Percentiles rank a stretch among this genome's conserved stretches.
Conservation (phyloP, 1,140 invertebrate species). For the Drosophila suzukii region DNA sequence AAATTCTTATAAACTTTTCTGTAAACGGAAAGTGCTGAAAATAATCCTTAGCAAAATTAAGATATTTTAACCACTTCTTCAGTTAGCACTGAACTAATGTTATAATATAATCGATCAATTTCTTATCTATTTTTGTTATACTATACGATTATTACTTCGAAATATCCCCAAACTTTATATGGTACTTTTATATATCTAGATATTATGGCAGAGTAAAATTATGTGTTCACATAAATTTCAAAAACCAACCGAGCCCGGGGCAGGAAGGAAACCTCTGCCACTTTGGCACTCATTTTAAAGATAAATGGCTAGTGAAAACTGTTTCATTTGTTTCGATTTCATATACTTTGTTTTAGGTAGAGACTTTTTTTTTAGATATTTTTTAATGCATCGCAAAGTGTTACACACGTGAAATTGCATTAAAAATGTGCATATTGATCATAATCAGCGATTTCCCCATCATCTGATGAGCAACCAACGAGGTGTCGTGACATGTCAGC, state of each 20-base stretch:
- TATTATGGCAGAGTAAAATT: not conserved
- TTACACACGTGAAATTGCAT: conserved; percentile 44
- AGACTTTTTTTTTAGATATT: conserved; percentile 10
- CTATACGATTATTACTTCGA: no score
- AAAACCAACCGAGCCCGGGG: conserved; percentile 1
- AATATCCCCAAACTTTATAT: not conserved
- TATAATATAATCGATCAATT: no score
- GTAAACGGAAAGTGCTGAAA: no score
- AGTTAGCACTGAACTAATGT: no score
- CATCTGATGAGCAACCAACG: conserved; percentile 11
- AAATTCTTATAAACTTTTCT: no score
- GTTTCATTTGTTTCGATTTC: conserved; percentile 24
- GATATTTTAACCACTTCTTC: no score
- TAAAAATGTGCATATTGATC: conserved; percentile 35
- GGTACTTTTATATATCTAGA: no score
- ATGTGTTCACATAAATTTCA: conserved; percentile 17
- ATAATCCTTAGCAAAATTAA: no score
- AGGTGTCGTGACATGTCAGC: conserved; percentile 47
- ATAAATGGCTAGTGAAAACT: conserved; percentile 40
- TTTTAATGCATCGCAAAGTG: conserved; percentile 2
- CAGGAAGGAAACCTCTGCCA: conserved; percentile 17
- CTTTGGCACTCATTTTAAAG: conserved; percentile 37
- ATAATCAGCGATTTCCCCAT: not conserved
- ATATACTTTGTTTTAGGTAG: not conserved
- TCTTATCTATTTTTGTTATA: no score